A percentile compares a stretch with the other conserved stretches of the same genome.
Conservation (phyloP, 2,888 invertebrate species). For the Hyppa rectilinea region DNA sequence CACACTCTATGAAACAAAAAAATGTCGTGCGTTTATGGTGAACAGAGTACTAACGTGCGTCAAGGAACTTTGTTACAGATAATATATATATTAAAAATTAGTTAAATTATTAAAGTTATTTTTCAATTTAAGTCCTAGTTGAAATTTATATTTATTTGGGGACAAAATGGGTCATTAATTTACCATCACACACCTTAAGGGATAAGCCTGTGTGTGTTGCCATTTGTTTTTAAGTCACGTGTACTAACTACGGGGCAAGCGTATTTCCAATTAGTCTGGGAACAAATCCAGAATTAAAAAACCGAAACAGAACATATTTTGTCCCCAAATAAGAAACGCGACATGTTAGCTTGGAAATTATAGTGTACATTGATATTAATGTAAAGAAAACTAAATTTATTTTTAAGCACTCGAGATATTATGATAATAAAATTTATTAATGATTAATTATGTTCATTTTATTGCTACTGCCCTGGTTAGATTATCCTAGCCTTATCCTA, state of each 20-base stretch:
- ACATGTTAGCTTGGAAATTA: slow-evolving; percentile 46
- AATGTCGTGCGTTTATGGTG: too few species aligned
- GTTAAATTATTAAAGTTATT: neutral
- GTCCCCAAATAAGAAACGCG: slow-evolving; percentile 25
- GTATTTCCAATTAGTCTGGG: neutral
- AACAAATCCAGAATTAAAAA: too few species aligned
- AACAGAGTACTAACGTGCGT: too few species aligned
- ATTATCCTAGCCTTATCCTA: too few species aligned
- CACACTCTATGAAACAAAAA: too few species aligned
- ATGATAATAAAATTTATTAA: slow-evolving; percentile 65
- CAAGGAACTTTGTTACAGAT: too few species aligned
- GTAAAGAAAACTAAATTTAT: slow-evolving; percentile 60
- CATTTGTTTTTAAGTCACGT: neutral
- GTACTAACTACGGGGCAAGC: neutral
- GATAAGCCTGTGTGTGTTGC: too few species aligned
- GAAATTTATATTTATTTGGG: slow-evolving; percentile 33
- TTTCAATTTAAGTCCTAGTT: slow-evolving; percentile 15
- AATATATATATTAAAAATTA: too few species aligned
- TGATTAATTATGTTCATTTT: slow-evolving; percentile 31
- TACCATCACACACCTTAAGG: too few species aligned
- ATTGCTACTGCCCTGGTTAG: too few species aligned
- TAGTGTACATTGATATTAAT: slow-evolving; percentile 43
- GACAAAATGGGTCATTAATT: neutral
- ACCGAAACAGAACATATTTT: slow-evolving; percentile 7
- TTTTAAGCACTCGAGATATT: slow-evolving; percentile 62